Evolutionary conservation across 2,113 vertebrate genomes (phyloP).

Genomic region (Sminthopsis crassicaudata): DNA sequence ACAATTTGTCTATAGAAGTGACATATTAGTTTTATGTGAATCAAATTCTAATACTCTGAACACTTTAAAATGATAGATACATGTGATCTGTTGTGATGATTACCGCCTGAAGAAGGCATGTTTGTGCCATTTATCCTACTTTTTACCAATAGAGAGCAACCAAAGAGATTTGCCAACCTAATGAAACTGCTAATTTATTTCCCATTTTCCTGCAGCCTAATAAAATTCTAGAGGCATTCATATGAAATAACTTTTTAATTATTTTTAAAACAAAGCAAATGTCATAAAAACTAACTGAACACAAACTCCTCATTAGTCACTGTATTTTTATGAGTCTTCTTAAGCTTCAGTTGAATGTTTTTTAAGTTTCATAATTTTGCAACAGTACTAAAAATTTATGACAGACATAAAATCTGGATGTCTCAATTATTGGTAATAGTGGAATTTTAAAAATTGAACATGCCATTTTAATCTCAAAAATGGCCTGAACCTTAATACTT

Average conservation of each 20-base stretch:
- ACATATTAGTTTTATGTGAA: conserved; percentile 12
- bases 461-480: not conserved
- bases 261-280: conserved; percentile 45
- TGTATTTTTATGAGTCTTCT: not conserved
- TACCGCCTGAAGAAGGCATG: not conserved
- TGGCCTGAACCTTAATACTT: not conserved
- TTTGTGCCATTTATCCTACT: conserved; percentile 28
- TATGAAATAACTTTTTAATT: not conserved
- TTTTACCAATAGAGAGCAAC: conserved; percentile 4
- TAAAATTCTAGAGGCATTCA: conserved; percentile 35
- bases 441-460: not conserved
- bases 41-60: not conserved
- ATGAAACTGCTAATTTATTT: not conserved
- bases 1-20: conserved; percentile 47
- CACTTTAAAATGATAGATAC: not conserved
- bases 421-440: not conserved
- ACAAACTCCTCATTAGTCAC: not conserved
- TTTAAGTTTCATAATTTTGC: not conserved
- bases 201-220: not conserved
- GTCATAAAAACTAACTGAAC: not conserved
- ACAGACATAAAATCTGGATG: not conserved
- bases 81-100: not conserved
- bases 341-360: not conserved
- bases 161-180: conserved; percentile 22
- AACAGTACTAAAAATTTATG: not conserved